These are phyloP conservation scores for Ammodramus savannarum DNA, from an alignment of 2,113 vertebrate genomes.

Conservation along the genomic window DNA sequence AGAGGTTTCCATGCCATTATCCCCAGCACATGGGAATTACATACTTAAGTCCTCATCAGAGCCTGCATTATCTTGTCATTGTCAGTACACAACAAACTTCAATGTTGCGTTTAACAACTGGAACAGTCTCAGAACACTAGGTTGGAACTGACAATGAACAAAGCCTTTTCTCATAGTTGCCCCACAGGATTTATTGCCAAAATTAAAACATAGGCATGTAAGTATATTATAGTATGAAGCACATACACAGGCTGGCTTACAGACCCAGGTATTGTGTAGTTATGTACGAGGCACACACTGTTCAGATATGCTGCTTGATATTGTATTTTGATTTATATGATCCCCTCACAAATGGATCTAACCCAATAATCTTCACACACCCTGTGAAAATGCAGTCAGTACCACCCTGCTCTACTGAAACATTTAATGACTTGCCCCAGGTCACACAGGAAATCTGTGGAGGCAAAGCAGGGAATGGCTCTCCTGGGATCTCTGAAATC, in stretches of 20 bases:
- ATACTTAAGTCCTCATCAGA: background rate
- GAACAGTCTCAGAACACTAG: background rate
- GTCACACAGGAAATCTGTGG: background rate
- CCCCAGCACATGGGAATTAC: background rate
- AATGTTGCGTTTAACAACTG: background rate
- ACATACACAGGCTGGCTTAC: accelerated
- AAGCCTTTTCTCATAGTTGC: background rate
- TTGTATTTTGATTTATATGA: background rate
- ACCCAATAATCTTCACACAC: background rate
- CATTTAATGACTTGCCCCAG: background rate
- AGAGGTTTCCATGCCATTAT: background rate
- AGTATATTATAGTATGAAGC: accelerated
- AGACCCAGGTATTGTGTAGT: background rate
- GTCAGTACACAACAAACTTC: background rate
- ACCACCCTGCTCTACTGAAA: accelerated
- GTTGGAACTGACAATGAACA: accelerated
- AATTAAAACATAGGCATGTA: background rate
- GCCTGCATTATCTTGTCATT: background rate
- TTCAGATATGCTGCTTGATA: background rate
- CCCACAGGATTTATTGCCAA: background rate
- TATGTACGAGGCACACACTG: accelerated
- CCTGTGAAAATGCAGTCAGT: background rate
- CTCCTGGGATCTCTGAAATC: background rate
- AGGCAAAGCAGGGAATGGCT: background rate
- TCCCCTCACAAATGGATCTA: background rate